phyloP scores from a whole-genome alignment of 2,113 vertebrate species.

The Symphodus melops region DNA sequence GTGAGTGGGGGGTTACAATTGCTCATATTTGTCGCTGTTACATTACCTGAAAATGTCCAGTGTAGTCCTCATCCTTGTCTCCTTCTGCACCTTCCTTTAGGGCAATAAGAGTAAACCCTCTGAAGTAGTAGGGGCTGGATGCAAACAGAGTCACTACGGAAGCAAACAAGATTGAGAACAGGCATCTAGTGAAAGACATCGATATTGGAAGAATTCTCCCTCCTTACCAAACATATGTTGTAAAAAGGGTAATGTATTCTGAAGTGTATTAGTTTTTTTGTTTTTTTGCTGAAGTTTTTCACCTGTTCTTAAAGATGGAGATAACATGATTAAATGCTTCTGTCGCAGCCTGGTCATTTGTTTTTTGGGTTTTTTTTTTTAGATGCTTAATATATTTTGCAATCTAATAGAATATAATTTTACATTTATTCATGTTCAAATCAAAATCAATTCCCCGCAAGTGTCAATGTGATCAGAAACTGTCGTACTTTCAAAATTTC shows the following conservation, averaged over 20 bases:
- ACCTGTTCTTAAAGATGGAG: not conserved
- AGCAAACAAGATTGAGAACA: slow-evolving; percentile 55
- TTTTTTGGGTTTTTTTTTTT: not conserved
- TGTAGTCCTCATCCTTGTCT: slow-evolving; percentile 94
- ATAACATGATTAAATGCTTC: not conserved
- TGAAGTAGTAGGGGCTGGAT: slow-evolving; percentile 92
- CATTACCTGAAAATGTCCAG: slow-evolving; percentile 93
- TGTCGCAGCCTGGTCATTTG: slow-evolving; percentile 2
- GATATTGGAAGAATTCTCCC: not conserved
- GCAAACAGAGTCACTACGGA: slow-evolving; percentile 90
- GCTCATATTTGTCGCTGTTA: not conserved
- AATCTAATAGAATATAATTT: not conserved
- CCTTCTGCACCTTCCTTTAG: slow-evolving; percentile 92
- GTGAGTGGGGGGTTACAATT: not conserved
- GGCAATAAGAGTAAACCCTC: slow-evolving; percentile 95
- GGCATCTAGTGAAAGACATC: slow-evolving; percentile 24
- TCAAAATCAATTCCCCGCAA: slow-evolving; percentile 9
- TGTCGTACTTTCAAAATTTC: no score
- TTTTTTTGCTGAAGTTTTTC: not conserved
- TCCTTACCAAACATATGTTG: not conserved
- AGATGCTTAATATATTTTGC: not conserved
- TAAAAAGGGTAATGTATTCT: no score
- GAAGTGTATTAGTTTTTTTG: not conserved
- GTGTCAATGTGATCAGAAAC: slow-evolving; percentile 3
- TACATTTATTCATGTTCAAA: slow-evolving; percentile 6